Conservation (phyloP, 2,888 invertebrate species). For the Tipula confusa region DNA sequence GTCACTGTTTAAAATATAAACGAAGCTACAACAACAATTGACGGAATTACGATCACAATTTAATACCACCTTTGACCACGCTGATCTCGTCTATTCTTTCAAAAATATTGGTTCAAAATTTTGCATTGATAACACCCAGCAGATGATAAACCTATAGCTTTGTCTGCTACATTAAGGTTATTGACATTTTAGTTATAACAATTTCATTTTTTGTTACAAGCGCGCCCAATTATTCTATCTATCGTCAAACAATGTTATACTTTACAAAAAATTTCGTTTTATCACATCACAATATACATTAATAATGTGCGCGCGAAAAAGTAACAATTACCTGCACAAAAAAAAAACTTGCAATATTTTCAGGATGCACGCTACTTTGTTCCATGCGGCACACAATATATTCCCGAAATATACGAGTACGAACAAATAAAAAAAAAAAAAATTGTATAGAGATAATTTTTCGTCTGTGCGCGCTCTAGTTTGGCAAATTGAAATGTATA, state of each 20-base stretch:
- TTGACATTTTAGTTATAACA: neutral
- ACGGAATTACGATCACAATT: no score
- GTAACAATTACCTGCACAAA: neutral
- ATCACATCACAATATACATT: neutral
- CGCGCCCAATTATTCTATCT: neutral
- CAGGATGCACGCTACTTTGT: neutral
- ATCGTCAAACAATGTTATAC: neutral
- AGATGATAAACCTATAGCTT: no score
- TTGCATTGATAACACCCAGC: no score
- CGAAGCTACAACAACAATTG: no score
- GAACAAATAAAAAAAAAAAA: neutral
- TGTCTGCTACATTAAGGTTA: neutral
- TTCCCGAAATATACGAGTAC: neutral
- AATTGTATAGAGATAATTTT: neutral
- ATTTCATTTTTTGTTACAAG: neutral
- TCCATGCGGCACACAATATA: neutral
- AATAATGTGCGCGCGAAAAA: neutral
- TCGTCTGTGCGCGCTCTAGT: neutral
- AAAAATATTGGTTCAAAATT: no score
- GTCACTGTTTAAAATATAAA: no score
- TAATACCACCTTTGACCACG: no score
- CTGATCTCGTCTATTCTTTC: no score
- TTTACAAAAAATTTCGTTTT: neutral
- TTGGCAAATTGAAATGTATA: constrained; percentile 7
- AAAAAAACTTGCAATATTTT: neutral